Conservation (phyloP, 2,113 vertebrate genomes). For the Phylloscopus whistleri region DNA sequence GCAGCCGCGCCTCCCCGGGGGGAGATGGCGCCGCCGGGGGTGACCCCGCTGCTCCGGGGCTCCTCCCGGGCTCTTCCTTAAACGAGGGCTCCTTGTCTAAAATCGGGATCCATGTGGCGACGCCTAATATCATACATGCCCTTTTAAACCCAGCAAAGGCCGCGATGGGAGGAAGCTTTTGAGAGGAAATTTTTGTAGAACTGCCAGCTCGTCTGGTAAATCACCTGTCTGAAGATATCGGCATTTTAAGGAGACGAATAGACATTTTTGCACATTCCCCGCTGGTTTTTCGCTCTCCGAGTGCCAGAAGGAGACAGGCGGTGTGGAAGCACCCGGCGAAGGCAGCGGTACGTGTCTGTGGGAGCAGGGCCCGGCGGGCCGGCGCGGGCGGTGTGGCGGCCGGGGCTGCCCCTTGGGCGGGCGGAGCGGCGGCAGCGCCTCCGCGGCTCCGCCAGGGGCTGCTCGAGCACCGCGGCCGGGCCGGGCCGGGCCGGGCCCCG, state of each 20-base stretch:
- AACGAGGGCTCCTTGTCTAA: not conserved
- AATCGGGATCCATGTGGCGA: accelerated
- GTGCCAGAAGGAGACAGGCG: not conserved
- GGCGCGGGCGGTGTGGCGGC: not conserved
- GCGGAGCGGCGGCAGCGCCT: not conserved
- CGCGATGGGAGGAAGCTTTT: not conserved
- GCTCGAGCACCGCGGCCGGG: constrained; percentile 69
- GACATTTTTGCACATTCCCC: not conserved
- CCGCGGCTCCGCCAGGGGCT: constrained; percentile 69
- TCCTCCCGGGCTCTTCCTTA: not conserved
- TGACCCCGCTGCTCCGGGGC: not conserved
- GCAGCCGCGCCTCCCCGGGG: not conserved
- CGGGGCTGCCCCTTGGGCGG: not conserved
- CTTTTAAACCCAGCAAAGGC: not conserved
- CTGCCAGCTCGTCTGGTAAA: not conserved
- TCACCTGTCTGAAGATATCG: not conserved
- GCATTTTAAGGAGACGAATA: not conserved
- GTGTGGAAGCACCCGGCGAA: not conserved
- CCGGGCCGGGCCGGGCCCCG: not conserved
- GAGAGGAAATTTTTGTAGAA: not conserved
- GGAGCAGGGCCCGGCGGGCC: not conserved
- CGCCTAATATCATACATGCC: not conserved
- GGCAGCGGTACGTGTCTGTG: not conserved
- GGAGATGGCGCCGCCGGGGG: not conserved
- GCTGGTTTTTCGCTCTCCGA: not conserved